A percentile compares a stretch with the other conserved stretches of the same genome.
phyloP scores from a whole-genome alignment of 2,113 vertebrate genomes.

The Peromyscus leucopus region DNA sequence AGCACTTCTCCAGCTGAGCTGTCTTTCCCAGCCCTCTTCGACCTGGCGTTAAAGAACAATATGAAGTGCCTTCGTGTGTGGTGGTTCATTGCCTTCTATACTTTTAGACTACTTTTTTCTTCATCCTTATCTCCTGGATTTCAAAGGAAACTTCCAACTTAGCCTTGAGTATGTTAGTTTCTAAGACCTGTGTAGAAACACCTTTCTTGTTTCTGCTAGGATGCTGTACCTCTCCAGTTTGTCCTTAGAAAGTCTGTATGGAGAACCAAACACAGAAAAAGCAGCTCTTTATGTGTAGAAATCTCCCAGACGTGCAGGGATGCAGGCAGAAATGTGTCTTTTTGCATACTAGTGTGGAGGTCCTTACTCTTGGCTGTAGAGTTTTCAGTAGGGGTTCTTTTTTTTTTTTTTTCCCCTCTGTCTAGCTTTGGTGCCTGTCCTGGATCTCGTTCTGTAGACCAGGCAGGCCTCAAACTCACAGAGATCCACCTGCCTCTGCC shows the following conservation, averaged over 20 bases:
- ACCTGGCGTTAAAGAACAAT: constrained; percentile 57
- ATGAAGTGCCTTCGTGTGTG: not conserved
- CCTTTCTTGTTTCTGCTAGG: not conserved
- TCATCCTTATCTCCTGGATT: constrained; percentile 14
- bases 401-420: not conserved
- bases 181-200: not conserved
- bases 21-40: not conserved
- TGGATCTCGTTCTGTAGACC: no score
- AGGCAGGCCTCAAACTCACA: no score
- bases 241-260: not conserved
- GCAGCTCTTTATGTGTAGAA: not conserved
- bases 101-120: not conserved
- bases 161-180: constrained; percentile 50
- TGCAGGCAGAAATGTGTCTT: not conserved
- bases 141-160: constrained; percentile 32
- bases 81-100: not conserved
- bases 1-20: not conserved
- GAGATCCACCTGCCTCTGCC: no score
- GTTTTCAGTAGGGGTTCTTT: not conserved
- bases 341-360: not conserved
- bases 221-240: not conserved
- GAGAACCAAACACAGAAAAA: not conserved
- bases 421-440: no score
- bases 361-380: not conserved
- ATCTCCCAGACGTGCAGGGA: not conserved